Base-by-base conservation (phyloP, 1,140 invertebrate species). In the Sinella curviseta region DNA sequence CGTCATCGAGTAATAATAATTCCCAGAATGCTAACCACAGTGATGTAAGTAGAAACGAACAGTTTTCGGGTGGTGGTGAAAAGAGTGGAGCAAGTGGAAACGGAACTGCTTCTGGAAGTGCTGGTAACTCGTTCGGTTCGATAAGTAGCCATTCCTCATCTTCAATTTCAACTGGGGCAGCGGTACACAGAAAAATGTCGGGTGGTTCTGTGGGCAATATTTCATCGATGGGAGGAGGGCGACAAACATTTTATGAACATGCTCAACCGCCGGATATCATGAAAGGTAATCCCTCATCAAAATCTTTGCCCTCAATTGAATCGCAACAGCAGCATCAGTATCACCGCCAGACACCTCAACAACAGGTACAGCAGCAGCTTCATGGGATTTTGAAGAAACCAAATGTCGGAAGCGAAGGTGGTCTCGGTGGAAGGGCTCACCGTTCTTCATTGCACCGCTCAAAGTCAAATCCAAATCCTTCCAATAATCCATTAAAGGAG, bases 401-500 rank as follows among this genome's bases (percentile, higher is more conserved):
- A 33, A 70, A n/a, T n/a, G 31, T 8, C 3, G 12, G 65, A 70
- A 31, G 8, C 20, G 39, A 20, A 20, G 39, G 2, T 70, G 28
- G 65, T 24, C 31, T 12, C 57, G 24, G 8, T 8, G 12, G 31
- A 4, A 70, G 24, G n/a, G 8, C 30, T 8, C 8, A 8, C 2
- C 30, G 30, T 8, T 70, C 65, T 4, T 30, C 65, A 12, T 33
- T 70, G 12, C 65, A 70, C 14, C 65, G 65, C 31, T 70, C 65
- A 4, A 36, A 48, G 35, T 75, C 74, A 3, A 75, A 75, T 26
- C 74, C 74, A 8, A 54, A 36, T 24, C 74, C 74, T 3, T 39
- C 34, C 26, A 75, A 26, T 28, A 80, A 80, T 57, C 79, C 79
- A 12, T 30, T 80, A 28, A 73, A 60, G 55, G 76, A 80, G 31